Evolutionary conservation across 2,113 vertebrate genomes (phyloP).

Genomic region (Talpa occidentalis): DNA sequence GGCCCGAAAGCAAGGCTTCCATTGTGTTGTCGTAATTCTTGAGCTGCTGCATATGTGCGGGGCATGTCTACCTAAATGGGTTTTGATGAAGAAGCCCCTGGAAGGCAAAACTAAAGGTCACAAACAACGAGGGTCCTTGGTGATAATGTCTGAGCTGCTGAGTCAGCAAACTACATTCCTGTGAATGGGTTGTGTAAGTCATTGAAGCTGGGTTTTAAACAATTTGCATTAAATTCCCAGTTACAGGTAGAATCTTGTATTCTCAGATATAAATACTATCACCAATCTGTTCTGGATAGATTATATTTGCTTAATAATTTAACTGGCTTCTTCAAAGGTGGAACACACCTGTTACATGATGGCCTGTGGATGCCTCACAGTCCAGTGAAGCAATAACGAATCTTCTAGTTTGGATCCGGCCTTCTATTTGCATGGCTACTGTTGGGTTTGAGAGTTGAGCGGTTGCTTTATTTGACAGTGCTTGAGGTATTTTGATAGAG

Average conservation of each 20-base stretch:
- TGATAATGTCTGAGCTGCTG: neutral
- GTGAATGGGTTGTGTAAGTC: neutral
- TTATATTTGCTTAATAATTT: neutral
- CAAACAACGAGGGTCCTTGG: neutral
- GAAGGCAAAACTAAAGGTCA: neutral
- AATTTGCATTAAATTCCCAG: neutral
- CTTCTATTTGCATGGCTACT: neutral
- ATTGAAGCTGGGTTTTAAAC: neutral
- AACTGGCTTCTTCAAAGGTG: neutral
- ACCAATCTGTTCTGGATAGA: slow-evolving; percentile 20
- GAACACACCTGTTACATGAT: neutral
- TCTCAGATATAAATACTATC: neutral
- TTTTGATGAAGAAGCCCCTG: neutral
- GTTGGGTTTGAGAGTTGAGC: neutral
- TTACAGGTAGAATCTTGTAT: neutral
- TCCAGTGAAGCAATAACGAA: neutral
- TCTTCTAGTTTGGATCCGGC: neutral
- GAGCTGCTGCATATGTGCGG: neutral
- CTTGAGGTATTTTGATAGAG: slow-evolving; percentile 42
- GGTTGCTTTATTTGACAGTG: slow-evolving; percentile 50
- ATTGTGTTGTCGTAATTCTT: neutral
- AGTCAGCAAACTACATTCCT: neutral
- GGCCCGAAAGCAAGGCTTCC: neutral
- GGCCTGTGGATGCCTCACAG: neutral
- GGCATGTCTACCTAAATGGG: neutral